Base-by-base conservation (phyloP, 2,888 invertebrate genomes). In the Theodoxus fluviatilis region DNA sequence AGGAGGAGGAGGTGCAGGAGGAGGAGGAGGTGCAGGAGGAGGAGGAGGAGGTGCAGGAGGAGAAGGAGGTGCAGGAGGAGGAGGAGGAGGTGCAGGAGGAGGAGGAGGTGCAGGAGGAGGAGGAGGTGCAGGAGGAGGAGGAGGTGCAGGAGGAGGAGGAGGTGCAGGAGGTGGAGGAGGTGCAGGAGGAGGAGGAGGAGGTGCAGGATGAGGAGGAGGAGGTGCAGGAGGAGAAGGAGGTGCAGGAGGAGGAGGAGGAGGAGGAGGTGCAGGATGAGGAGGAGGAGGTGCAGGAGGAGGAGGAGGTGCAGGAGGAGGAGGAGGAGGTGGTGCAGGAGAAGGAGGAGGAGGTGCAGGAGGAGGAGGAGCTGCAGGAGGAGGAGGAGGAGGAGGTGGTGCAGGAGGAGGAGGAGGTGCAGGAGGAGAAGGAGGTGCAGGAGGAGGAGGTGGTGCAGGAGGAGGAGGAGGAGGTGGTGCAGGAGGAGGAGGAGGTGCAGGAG, bases 271-370 rank as follows among this genome's bases (percentile, higher is more conserved):
- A 28, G 2, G 38, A 25, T 52, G 67, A 12, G 37, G 33, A n/a
- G 40, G 28, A 18, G 9, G 40, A 65, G 65, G 15, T 43, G 3
- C 28, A 65, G 65, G 40, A 64, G 65, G 40, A 65, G 47, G 40
- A 65, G 65, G 40, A 43, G 65, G n/a, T 25, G 28, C 43, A 65
- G 65, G 22, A 65, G 65, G n/a, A n/a, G n/a, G n/a, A n/a, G n/a
- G n/a, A n/a, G n/a, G n/a, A n/a, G n/a, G n/a, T n/a, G n/a, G n/a
- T n/a, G n/a, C n/a, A n/a, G n/a, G n/a, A n/a, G n/a, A n/a, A n/a
- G n/a, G n/a, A n/a, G n/a, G n/a, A n/a, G n/a, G n/a, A n/a, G n/a
- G n/a, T n/a, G n/a, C n/a, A n/a, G n/a, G n/a, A n/a, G n/a, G n/a
- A n/a, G n/a, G n/a, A n/a, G n/a, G n/a, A n/a, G n/a, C n/a, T n/a